A percentile compares a stretch with the other conserved stretches of the same genome.
phyloP scores from a whole-genome alignment of 2,888 invertebrate species.

The Cerastis leucographa region DNA sequence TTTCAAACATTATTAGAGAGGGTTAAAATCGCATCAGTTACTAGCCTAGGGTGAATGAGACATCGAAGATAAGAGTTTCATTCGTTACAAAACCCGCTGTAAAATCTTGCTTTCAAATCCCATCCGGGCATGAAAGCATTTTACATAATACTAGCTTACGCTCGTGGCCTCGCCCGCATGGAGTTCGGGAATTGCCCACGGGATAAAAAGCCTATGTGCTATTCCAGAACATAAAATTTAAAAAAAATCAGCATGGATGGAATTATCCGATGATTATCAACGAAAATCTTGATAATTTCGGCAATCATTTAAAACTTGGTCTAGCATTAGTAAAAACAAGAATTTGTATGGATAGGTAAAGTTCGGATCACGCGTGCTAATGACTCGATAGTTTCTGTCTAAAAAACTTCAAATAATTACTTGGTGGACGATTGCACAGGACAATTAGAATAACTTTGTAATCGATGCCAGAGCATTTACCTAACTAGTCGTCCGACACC shows the following conservation, averaged over 20 bases:
- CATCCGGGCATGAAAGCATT: not conserved
- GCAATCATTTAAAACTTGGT: not conserved
- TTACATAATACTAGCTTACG: too few relatives aligned
- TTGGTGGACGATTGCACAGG: not conserved
- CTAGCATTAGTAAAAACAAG: not conserved
- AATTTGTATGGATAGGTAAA: not conserved
- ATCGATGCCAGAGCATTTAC: constrained; percentile 10
- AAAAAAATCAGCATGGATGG: too few relatives aligned
- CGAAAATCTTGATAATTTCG: too few relatives aligned
- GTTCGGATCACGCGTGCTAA: not conserved
- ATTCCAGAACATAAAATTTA: too few relatives aligned
- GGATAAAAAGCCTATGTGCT: too few relatives aligned
- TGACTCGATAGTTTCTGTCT: not conserved
- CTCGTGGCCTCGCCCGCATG: too few relatives aligned
- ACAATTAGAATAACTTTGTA: constrained; percentile 28
- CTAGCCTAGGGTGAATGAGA: not conserved
- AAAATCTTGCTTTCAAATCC: not conserved
- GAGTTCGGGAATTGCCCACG: too few relatives aligned
- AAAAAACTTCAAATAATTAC: constrained; percentile 1
- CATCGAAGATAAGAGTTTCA: not conserved
- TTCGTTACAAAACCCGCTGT: not conserved
- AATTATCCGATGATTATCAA: too few relatives aligned
- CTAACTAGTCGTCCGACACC: not conserved
- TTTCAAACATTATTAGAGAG: not conserved
- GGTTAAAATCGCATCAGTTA: not conserved